Evolutionary conservation across 2,888 invertebrate species (phyloP), one percentile per base, ranked within the genome.

Genomic region (Asteroscopus sphinx): DNA sequence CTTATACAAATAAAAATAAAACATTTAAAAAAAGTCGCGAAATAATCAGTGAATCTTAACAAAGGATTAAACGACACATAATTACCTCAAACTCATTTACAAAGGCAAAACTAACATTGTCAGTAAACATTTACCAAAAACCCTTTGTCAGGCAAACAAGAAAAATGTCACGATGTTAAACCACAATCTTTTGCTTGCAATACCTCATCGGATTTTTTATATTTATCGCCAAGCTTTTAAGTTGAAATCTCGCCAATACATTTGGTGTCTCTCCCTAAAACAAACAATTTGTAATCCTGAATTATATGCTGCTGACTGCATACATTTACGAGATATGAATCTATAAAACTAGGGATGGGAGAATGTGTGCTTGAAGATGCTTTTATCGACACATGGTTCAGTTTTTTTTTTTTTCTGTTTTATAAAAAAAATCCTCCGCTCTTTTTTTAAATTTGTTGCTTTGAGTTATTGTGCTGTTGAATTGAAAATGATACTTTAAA

Each of bases 281-380:
- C 93, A 93, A 94, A 93, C 92, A 93, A 94, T 94, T 94, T 93
- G 94, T 94, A 93, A 90, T 86, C 87, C 92, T 93, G 94, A 94
- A 92, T 94, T 93, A 93, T 94, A 91, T 87, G 90, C 92, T 87
- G 93, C 90, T 92, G 93, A 92, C 90, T 92, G 92, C 94, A 93
- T 94, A 94, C 92, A 93, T 94, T 93, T 90, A 90, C 91, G 86
- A 92, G 94, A 94, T 94, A 93, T 89, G 89, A 86, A 94, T 94
- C 94, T 93, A 89, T 89, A 90, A 88, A 84, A 70, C 52, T 60
- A 93, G 90, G 81, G 93, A 82, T 88, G 60, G 45, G 51, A 86
- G 78, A 89, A 82, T 86, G 48, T 40, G 42, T 41, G 21, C 30
- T 39, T 21, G 21, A 12, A 36, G 16, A 36, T 28, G 21, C 3